Base-by-base conservation (phyloP, 2,113 vertebrate species). In the Pelusios castaneus region DNA sequence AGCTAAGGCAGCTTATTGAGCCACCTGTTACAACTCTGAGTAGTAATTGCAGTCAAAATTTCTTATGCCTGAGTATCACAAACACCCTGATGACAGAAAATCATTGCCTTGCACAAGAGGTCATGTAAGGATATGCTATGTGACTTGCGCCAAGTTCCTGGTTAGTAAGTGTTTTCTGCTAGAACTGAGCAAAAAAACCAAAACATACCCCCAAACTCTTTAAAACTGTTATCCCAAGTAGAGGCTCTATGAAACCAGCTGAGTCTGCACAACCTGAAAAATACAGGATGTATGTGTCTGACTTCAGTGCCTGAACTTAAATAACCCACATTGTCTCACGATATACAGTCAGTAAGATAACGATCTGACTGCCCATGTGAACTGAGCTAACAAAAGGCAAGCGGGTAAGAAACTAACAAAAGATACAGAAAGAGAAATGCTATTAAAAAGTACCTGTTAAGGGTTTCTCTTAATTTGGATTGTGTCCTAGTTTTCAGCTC, bases 291-390 rank as follows among this genome's bases (percentile, higher is more conserved):
- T 96, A n/a, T n/a, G 95, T 98, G 97, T 98, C 98, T 98, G 98
- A 97, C 97, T 98, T 95, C 89, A 96, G 95, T 95, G 96, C 84
- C 93, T 98, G 98, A 98, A 98, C 99, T 98, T 97, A 97, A 97
- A 96, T 98, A 98, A 98, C 97, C 97, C 95, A 94, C 94, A 98
- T 97, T 98, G 97, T 98, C 95, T 93, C 97, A 98, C 85, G 75
- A 95, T 75, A 88, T 80, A 97, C 93, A 94, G 93, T 80, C 93
- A 94, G 93, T 80, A 95, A 94, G 90, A 92, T 88, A 89, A 91
- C 83, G 94, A 97, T 89, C 84, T 96, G 96, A 96, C 96, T 95
- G 92, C 82, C 87, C 82, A 85, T 54, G 27, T 52, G 60, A 88
- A 91, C 88, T 85, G 63, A 95, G 58, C 87, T 82, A 55, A 86